A percentile compares a stretch with the other conserved stretches of the same genome.
These are phyloP conservation scores for Subacronicta megacephala DNA, from an alignment of 2,888 invertebrate species.

Conservation along the genomic window DNA sequence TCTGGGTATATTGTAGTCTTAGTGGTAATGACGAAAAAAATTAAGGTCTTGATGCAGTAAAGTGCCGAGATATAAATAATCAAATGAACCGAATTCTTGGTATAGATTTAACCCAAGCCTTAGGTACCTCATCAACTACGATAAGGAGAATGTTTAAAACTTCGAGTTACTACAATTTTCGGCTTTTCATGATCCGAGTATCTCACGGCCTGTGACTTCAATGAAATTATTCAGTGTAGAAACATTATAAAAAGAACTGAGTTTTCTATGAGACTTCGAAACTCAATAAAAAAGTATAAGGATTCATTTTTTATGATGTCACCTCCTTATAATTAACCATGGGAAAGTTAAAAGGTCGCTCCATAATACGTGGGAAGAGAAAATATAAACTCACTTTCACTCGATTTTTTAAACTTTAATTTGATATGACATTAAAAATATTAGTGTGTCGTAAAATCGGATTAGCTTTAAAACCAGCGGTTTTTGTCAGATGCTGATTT, in stretches of 20 bases:
- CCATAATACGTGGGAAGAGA: constrained; percentile 52
- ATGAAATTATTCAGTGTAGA: constrained; percentile 23
- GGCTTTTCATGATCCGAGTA: neutral
- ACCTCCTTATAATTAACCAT: constrained; percentile 19
- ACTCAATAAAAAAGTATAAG: constrained; percentile 22
- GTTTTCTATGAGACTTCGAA: constrained; percentile 2
- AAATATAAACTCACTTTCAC: constrained; percentile 52
- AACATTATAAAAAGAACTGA: neutral
- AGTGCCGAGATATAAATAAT: too few species aligned
- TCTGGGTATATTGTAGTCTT: too few species aligned
- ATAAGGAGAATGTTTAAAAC: neutral
- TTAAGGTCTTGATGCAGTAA: neutral
- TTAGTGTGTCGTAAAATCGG: constrained; percentile 49
- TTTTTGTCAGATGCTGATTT: constrained; percentile 51
- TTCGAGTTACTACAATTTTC: neutral
- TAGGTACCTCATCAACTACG: neutral
- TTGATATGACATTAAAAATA: constrained; percentile 55
- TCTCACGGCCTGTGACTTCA: constrained; percentile 41
- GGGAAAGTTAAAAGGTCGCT: constrained; percentile 50
- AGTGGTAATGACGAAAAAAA: too few species aligned
- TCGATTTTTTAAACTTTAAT: constrained; percentile 50
- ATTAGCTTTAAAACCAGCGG: constrained; percentile 49
- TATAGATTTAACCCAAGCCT: neutral
- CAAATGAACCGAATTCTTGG: neutral
- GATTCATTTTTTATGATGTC: constrained; percentile 37